Base-by-base conservation (phyloP, 1,140 invertebrate genomes). In the Ptiloglossa arizonensis region DNA sequence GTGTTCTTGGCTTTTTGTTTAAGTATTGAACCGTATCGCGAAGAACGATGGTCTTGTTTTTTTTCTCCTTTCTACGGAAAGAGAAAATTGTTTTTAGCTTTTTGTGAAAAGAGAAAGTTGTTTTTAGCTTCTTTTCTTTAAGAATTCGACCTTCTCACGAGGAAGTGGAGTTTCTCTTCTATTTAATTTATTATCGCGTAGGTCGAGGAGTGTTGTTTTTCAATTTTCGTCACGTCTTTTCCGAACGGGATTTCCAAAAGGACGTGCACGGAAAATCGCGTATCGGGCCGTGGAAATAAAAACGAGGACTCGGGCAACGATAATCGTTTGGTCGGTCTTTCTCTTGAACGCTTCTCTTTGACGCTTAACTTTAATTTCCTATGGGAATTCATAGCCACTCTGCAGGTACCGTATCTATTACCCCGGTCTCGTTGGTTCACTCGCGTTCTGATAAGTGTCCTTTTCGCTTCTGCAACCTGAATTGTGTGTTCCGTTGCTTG, bases 301-400 rank as follows among this genome's bases (percentile, higher is more conserved):
- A 59, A 27, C 19, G 13, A 15, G 62, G 22, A 11, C 9, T 2
- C 13, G 15, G 22, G n/a, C 50, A 44, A 66, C 32, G 9, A 41
- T 41, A 50, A n/a, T 35, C 48, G 22, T 44, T 73, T 41, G 32
- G 35, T 41, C 41, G 38, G 24, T 54, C 71, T 41, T 54, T 66
- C 60, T 54, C 46, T 66, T 73, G 44, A 63, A 73, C 44, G 48
- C 15, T 29, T 13, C 48, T 19, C 48, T 73, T 73, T 73, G 60
- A 73, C 60, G 24, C 24, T 54, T 13, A 32, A 73, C 35, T 64
- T 73, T 73, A 73, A 73, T 73, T 66, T 73, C 71, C 71, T 73
- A 66, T 66, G 71, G 71, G 71, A 73, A 29, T 66, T 66, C 35
- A 29, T 44, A 32, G 60, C 17, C 60, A 66, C 48, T 66, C 50